Evolutionary conservation across 2,888 invertebrate species (phyloP).

Genomic region (Melanostoma mellinum): DNA sequence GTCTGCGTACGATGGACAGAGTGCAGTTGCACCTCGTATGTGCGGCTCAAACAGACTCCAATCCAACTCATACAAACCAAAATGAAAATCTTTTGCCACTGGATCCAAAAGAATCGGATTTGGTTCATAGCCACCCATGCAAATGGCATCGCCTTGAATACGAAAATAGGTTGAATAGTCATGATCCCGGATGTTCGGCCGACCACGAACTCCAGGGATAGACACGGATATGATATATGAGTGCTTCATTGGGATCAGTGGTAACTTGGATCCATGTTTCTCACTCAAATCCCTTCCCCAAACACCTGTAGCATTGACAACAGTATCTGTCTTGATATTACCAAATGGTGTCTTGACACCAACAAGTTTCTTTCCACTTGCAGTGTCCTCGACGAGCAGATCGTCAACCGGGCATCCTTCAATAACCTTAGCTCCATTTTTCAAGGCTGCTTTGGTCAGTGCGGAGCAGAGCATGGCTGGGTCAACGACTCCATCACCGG

Average conservation of each 20-base stretch:
- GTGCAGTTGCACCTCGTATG: slow-evolving; percentile 86
- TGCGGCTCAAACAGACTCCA: slow-evolving; percentile 92
- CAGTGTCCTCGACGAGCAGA: slow-evolving; percentile 86
- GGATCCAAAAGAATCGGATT: slow-evolving; percentile 92
- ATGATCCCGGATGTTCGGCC: slow-evolving; percentile 93
- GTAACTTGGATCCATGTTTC: slow-evolving; percentile 84
- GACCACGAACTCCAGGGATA: slow-evolving; percentile 88
- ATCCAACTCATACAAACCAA: slow-evolving; percentile 93
- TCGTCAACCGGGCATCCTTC: slow-evolving; percentile 90
- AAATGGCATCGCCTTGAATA: slow-evolving; percentile 91
- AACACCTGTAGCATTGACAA: slow-evolving; percentile 89
- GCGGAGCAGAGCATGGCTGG: slow-evolving; percentile 91
- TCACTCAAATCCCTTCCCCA: slow-evolving; percentile 89
- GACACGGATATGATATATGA: slow-evolving; percentile 92
- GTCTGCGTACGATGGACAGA: slow-evolving; percentile 89
- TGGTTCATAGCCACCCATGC: slow-evolving; percentile 93
- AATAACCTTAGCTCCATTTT: slow-evolving; percentile 87
- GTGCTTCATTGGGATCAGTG: slow-evolving; percentile 92
- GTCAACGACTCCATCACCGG: slow-evolving; percentile 92
- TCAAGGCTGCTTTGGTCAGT: slow-evolving; percentile 87
- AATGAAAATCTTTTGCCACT: slow-evolving; percentile 90
- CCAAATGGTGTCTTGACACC: slow-evolving; percentile 90
- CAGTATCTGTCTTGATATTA: slow-evolving; percentile 88
- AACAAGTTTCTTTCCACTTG: slow-evolving; percentile 84
- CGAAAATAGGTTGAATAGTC: slow-evolving; percentile 92